Evolutionary conservation across 64 coral and sea anemone species (phyloP).

Genomic region (Orbicella faveolata): DNA sequence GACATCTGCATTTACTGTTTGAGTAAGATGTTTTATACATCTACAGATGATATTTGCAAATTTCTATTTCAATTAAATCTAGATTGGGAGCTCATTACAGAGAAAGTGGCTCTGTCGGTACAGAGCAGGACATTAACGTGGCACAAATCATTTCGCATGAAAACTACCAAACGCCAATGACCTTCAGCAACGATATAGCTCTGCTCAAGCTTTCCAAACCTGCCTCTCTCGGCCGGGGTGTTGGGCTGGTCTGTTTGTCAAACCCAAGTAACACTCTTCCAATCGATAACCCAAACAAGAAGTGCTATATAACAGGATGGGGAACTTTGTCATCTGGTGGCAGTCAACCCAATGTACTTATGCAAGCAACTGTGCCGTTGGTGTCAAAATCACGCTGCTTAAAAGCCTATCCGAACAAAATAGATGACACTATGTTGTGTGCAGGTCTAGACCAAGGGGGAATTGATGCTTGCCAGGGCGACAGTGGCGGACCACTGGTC

Average conservation of each 20-base stretch:
- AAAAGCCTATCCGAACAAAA: background rate
- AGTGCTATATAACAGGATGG: conserved; percentile 39
- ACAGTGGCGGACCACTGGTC: conserved; percentile 10
- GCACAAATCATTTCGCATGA: conserved; percentile 4
- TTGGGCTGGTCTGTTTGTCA: background rate
- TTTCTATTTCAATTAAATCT: background rate
- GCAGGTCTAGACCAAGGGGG: conserved; percentile 9
- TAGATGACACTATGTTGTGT: conserved; percentile 51
- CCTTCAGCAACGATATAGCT: conserved; percentile 1
- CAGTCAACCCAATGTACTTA: background rate
- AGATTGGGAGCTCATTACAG: conserved; percentile 50
- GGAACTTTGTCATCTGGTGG: conserved; percentile 23
- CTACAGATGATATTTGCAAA: background rate
- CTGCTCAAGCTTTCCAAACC: conserved; percentile 1
- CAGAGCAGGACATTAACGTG: background rate
- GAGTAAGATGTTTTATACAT: background rate
- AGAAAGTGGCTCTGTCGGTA: background rate
- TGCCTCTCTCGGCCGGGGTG: background rate
- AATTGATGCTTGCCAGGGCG: conserved; percentile 26
- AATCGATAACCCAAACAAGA: background rate
- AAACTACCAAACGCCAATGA: background rate
- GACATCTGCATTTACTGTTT: no score
- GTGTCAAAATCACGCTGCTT: conserved; percentile 12
- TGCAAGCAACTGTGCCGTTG: conserved; percentile 32
- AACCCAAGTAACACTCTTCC: background rate